Percentiles rank a stretch among this genome's conserved stretches.
Conservation (phyloP, 2,113 vertebrate species). For the Acinonyx jubatus region DNA sequence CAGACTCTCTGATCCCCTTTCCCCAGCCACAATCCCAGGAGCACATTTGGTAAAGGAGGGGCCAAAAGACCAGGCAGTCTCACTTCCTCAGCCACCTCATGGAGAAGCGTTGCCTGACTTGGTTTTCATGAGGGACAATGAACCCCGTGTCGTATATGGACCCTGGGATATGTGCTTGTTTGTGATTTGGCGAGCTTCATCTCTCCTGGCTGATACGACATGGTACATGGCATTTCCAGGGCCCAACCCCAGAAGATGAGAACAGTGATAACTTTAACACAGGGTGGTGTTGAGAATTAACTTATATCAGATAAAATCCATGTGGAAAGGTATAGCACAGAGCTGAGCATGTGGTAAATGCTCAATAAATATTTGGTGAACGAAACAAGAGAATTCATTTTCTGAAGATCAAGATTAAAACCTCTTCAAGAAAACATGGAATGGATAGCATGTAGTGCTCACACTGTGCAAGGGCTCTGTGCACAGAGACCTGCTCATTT, state of each 20-base stretch:
- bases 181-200: accelerated
- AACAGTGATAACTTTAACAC: background rate
- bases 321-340: background rate
- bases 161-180: background rate
- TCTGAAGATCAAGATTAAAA: background rate
- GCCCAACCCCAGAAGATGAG: background rate
- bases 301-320: background rate
- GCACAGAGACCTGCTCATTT: background rate
- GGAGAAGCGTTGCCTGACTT: background rate
- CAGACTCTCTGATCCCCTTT: background rate
- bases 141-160: background rate
- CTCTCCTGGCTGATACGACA: background rate
- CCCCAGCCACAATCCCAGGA: background rate
- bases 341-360: background rate
- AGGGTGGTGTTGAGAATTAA: background rate
- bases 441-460: background rate
- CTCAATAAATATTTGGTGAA: background rate
- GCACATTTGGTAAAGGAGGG: background rate
- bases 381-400: background rate
- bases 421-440: background rate
- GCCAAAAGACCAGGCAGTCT: background rate
- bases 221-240: background rate
- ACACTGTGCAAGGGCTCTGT: background rate
- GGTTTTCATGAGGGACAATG: background rate
- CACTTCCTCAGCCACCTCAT: too few relatives aligned